These are phyloP conservation scores for Bursaphelenchus okinawaensis DNA, from an alignment of 2,888 invertebrate genomes.

Conservation along the genomic window DNA sequence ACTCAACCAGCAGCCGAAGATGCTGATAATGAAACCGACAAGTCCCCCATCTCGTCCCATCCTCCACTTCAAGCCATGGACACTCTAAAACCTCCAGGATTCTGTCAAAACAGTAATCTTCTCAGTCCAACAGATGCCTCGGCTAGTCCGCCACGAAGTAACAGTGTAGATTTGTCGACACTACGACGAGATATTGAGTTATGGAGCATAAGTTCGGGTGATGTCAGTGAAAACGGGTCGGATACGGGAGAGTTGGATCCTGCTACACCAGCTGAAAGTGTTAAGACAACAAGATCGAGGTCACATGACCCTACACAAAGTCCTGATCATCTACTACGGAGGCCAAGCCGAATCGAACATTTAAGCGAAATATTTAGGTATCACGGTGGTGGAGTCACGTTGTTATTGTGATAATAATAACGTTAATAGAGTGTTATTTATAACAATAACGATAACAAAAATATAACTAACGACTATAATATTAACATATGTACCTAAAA, in stretches of 20 bases:
- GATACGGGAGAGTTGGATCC: conserved; percentile 36
- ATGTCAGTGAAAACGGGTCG: conserved; percentile 40
- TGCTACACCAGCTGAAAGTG: conserved; percentile 50
- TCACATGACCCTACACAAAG: conserved; percentile 52
- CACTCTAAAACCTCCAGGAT: conserved; percentile 33
- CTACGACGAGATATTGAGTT: conserved; percentile 53
- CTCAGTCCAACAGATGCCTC: conserved; percentile 3
- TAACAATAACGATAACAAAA: too few relatives aligned
- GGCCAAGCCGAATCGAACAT: conserved; percentile 54
- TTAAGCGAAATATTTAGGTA: conserved; percentile 55
- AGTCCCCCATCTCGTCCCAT: conserved; percentile 11
- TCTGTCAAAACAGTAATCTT: neutral
- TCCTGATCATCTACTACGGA: conserved; percentile 40
- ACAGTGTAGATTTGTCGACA: conserved; percentile 53
- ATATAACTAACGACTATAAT: too few relatives aligned
- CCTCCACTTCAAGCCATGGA: conserved; percentile 32
- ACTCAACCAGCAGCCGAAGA: neutral
- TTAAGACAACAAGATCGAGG: conserved; percentile 48
- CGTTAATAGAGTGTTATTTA: too few relatives aligned
- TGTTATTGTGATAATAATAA: too few relatives aligned
- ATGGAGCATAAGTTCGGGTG: conserved; percentile 47
- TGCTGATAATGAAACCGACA: conserved; percentile 1
- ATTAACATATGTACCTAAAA: too few relatives aligned
- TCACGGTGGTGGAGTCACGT: neutral
- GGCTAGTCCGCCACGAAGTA: conserved; percentile 45